phyloP scores from a whole-genome alignment of 2,797 vertebrate species.

The Anguilla pacifica region DNA sequence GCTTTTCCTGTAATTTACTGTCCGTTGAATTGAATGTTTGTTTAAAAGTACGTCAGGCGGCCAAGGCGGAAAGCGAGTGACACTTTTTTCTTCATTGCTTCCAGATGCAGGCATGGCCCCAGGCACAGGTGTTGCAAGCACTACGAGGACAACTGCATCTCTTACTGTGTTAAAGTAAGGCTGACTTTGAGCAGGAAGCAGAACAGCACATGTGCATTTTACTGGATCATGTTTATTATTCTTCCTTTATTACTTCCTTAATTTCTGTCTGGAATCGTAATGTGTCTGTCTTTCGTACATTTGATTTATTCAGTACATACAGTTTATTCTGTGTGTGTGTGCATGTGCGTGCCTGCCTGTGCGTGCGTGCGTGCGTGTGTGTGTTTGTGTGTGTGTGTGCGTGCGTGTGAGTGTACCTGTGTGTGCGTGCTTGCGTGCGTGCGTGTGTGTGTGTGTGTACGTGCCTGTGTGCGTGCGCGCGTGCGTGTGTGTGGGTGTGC shows the following conservation, averaged over 20 bases:
- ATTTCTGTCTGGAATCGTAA: background rate
- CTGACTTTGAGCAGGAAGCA: background rate
- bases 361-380: background rate
- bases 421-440: background rate
- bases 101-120: conserved; percentile 92
- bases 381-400: background rate
- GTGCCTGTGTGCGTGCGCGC: too few species aligned
- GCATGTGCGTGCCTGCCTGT: background rate
- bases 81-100: background rate
- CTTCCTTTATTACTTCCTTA: background rate
- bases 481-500: background rate
- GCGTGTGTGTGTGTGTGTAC: background rate
- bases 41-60: background rate
- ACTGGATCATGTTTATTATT: background rate
- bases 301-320: background rate
- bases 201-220: background rate
- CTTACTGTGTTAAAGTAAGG: conserved; percentile 95
- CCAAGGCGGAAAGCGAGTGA: background rate
- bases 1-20: conserved; percentile 14
- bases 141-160: conserved; percentile 95
- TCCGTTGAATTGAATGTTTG: conserved; percentile 9
- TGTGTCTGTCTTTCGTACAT: background rate
- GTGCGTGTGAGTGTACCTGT: background rate
- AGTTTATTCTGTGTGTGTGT: background rate
- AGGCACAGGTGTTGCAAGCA: conserved; percentile 97